phyloP scores from a whole-genome alignment of 64 coral and sea anemone genomes.

The Stylophora pistillata region DNA sequence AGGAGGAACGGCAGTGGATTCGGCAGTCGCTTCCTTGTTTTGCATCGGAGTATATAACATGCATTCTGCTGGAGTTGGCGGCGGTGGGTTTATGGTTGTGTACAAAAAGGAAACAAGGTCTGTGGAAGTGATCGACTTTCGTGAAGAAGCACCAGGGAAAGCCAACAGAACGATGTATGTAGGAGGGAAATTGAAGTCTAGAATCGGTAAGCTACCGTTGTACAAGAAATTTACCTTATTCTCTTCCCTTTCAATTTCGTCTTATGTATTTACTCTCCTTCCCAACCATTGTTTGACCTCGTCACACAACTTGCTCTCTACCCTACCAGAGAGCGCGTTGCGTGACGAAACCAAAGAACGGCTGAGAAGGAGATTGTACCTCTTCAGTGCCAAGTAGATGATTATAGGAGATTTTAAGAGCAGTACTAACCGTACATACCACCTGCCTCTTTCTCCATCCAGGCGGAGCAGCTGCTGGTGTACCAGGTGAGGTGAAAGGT shows the following conservation, averaged over 20 bases:
- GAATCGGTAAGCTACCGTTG: slow-evolving; percentile 46
- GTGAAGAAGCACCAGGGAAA: slow-evolving; percentile 82
- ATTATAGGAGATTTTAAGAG: neutral
- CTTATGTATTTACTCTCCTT: too few species aligned
- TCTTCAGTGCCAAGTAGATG: too few species aligned
- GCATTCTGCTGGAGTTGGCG: slow-evolving; percentile 95
- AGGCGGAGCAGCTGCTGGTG: slow-evolving; percentile 76
- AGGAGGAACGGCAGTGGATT: slow-evolving; percentile 73
- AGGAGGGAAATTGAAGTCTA: slow-evolving; percentile 65
- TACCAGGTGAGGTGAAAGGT: slow-evolving; percentile 91
- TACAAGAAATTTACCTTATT: neutral
- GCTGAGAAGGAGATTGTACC: too few species aligned
- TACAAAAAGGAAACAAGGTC: slow-evolving; percentile 71
- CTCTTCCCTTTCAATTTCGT: neutral
- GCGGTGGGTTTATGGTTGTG: slow-evolving; percentile 93
- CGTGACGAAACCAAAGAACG: too few species aligned
- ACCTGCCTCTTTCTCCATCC: neutral
- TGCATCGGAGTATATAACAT: slow-evolving; percentile 92
- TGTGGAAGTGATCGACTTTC: slow-evolving; percentile 85
- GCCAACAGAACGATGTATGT: slow-evolving; percentile 79
- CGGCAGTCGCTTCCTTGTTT: slow-evolving; percentile 76
- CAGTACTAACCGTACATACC: too few species aligned
- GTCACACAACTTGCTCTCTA: too few species aligned
- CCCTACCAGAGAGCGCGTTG: too few species aligned
- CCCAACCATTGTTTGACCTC: too few species aligned